Base-by-base conservation (phyloP, 2,797 vertebrate genomes). In the Centropyge bicolor region DNA sequence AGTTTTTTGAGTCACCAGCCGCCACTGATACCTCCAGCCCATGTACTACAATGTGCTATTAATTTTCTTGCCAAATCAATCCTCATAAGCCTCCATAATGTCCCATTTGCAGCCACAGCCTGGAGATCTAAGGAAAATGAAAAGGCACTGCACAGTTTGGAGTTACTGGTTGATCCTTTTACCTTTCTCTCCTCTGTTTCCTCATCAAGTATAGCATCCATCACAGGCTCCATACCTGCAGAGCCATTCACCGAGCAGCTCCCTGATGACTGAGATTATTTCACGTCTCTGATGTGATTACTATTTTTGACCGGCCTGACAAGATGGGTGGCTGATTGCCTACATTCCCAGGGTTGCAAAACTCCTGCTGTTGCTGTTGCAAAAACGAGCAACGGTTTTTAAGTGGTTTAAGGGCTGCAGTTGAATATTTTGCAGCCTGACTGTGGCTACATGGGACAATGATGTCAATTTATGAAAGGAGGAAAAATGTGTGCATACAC, bases 61-160 rank as follows among this genome's bases (percentile, higher is more conserved):
- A 59, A 88, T 86, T 81, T 86, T 80, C 64, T 41, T 82, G 71
- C 74, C 74, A 87, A 83, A 86, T 86, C 81, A 83, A 81, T 82
- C 75, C 82, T 76, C 78, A 84, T 85, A 82, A 82, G 52, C 7
- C 8, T 52, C 75, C 70, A 88, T 76, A 76, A 81, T 87, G 80
- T 82, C 73, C 75, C 59, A 76, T 86, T 81, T 80, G 70, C 71
- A 68, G 67, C 31, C 24, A 22, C 66, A 76, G 71, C 46, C 38
- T 70, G 48, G 46, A 65, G 40, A 77, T 60, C 16, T 57, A 24
- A 49, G 54, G 7, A 67, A 72, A 78, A 76, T 12, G n/a, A 71
- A 12, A 63, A 51, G 31, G 69, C 49, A 36, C 45, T 20, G 49
- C 48, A 49, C 20, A 49, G 11, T 76, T 52, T 19, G 10, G 63